Base-by-base conservation (phyloP, 1,140 invertebrate genomes). In the Gonioctena quinquepunctata region DNA sequence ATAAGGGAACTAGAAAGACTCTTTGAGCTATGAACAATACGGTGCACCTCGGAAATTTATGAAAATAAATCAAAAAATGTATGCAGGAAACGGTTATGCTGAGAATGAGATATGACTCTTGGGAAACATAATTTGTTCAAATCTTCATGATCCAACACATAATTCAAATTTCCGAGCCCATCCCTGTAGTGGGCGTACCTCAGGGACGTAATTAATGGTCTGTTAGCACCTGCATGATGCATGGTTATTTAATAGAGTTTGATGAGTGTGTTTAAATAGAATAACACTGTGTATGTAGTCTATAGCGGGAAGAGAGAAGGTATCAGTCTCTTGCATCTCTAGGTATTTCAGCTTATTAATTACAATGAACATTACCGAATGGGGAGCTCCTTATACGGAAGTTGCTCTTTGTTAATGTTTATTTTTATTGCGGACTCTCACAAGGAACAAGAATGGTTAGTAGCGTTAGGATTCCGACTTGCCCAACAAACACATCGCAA, bases 211-310 rank as follows among this genome's bases (percentile, higher is more conserved):
- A 59, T 59, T 59, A 59, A 59, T 59, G 56, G 56, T 25, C 25
- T 59, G 56, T 59, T 59, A 59, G 25, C 56, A 59, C 56, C 25
- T 22, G 21, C 23, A 25, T 59, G 56, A 59, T 59, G 56, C 25
- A 59, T 59, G 56, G 56, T 59, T 59, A 59, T 59, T 59, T 59
- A 59, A 59, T 59, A 25, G 56, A 59, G 21, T 59, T 25, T 59
- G 56, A 59, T 59, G 56, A 59, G 56, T 59, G 16, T 59, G 56
- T 59, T 59, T 59, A 25, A 59, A 59, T 59, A 59, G 25, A 59
- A 59, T 59, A 25, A 59, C 56, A 25, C 56, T 25, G 56, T 59
- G 25, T 59, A 59, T 59, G 16, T 59, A 25, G 23, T 25, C 21
- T 59, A 22, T 22, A 59, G 33, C 33, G 33, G 5, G 13, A 42